Evolutionary conservation across 2,113 vertebrate genomes (phyloP), one percentile per base, ranked within the genome.

Genomic region (Pyxicephalus adspersus): DNA sequence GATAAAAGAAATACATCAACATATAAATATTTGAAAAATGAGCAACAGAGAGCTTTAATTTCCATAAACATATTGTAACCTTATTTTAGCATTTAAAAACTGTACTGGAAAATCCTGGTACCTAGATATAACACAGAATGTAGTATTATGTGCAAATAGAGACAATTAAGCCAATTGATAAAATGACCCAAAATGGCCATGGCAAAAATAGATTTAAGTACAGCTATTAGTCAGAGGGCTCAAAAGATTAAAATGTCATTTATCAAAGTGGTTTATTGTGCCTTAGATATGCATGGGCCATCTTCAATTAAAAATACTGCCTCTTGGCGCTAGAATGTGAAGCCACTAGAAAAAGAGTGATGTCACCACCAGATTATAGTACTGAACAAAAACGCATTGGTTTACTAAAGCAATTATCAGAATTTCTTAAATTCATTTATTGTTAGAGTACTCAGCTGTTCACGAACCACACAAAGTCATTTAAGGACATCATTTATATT

Each of bases 291-390:
- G 31, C 70, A 73, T 73, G 52, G 26, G 26, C 70, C 52, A 73
- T 73, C 70, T 73, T 73, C 70, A 73, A 34, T 34, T 57, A 73
- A 58, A 73, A 57, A 73, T 73, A 73, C 54, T 18, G 70, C 57
- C 26, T 34, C 16, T 58, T 73, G 52, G 52, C 55, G 58, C 28
- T 31, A 73, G 70, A 73, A 29, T 34, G 18, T 58, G 13, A 73
- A 73, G 28, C 26, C 70, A 34, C 70, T 31, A 15, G 50, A 72
- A 72, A 54, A 50, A 71, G 70, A 26, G 19, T 73, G 70, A 58
- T 57, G 52, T 58, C 55, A 71, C 29, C 8, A 29, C 45, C 52
- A 57, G 25, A 73, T 58, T 31, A 58, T 28, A 73, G 70, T 28
- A 54, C 19, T 73, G 20, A 34, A 57, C 31, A 54, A 73, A 57